Conservation (phyloP, 2,797 vertebrate species). For the Craterocephalus amniculus region DNA sequence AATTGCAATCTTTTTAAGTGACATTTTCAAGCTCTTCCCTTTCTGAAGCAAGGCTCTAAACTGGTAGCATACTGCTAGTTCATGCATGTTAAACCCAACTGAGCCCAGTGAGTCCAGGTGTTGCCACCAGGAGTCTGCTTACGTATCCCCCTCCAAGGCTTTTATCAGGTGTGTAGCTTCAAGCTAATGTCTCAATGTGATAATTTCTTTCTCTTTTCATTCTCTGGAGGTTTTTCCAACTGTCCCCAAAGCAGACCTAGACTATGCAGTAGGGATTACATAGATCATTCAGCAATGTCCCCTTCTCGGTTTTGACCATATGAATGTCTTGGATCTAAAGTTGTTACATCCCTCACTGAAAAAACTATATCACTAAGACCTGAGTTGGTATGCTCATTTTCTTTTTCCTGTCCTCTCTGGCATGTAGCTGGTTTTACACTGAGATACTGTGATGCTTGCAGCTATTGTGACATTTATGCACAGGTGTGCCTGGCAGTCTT, state of each 20-base stretch:
- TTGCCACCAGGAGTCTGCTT: constrained; percentile 1
- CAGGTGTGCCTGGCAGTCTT: background rate
- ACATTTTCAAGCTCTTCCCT: background rate
- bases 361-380: background rate
- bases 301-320: background rate
- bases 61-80: background rate
- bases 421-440: background rate
- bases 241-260: background rate
- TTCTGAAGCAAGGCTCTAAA: background rate
- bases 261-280: background rate
- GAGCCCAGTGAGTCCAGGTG: background rate
- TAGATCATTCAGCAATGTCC: background rate
- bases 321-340: background rate
- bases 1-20: background rate
- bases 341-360: background rate
- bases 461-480: background rate
- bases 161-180: background rate
- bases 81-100: constrained; percentile 16
- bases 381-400: background rate
- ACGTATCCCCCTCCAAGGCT: background rate
- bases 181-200: background rate
- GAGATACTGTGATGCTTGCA: background rate
- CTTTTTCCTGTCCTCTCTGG: no score
- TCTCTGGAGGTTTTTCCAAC: constrained; percentile 3
- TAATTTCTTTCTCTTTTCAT: background rate